phyloP scores from a whole-genome alignment of 1,140 invertebrate genomes.

The Saccostrea echinata region DNA sequence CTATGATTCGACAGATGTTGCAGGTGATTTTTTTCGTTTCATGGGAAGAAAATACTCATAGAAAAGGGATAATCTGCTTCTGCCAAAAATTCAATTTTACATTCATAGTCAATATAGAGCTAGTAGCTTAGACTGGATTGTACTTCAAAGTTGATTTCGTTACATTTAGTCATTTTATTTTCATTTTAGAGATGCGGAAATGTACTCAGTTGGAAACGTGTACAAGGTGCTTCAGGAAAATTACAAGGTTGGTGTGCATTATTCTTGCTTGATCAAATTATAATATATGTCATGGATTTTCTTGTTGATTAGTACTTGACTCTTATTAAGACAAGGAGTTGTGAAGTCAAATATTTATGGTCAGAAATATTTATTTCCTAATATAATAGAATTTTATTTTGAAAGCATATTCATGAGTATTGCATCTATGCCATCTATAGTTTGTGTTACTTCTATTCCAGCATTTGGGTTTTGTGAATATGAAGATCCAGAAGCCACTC shows the following conservation, averaged over 20 bases:
- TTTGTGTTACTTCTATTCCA: slow-evolving; percentile 67
- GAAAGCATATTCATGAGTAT: neutral
- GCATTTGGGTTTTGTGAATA: slow-evolving; percentile 99
- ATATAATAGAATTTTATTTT: neutral
- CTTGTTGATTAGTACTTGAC: neutral
- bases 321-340: neutral
- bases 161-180: neutral
- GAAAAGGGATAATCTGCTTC: neutral
- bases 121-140: neutral
- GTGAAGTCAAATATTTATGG: neutral
- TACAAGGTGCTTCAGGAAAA: slow-evolving; percentile 89
- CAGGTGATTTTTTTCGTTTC: slow-evolving; percentile 73
- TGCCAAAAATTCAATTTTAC: neutral
- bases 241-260: slow-evolving; percentile 80
- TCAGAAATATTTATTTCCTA: too few relatives aligned
- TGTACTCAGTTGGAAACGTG: slow-evolving; percentile 97
- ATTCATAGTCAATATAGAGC: neutral
- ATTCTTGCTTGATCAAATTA: too few relatives aligned
- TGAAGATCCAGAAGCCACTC: slow-evolving; percentile 94
- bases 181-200: slow-evolving; percentile 87
- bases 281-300: too few relatives aligned
- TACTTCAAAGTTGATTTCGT: too few relatives aligned
- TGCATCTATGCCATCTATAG: neutral
- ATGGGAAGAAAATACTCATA: neutral
- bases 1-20: slow-evolving; percentile 95